phyloP scores from a whole-genome alignment of 2,888 invertebrate genomes.

The Sipunculus nudus region DNA sequence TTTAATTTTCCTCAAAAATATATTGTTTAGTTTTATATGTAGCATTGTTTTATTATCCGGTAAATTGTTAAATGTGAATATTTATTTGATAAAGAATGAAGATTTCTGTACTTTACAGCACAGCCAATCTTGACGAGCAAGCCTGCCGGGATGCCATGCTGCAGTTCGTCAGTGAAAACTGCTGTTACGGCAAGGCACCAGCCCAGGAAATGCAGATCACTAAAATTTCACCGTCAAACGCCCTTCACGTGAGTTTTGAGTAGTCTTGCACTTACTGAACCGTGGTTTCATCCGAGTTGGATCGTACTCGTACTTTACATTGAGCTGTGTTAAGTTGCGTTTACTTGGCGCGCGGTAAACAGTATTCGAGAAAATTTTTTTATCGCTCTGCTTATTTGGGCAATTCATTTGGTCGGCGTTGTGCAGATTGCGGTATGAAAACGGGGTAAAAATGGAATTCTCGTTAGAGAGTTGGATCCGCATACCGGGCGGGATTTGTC shows the following conservation, averaged over 20 bases:
- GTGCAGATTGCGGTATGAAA: too few species aligned
- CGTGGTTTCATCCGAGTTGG: neutral
- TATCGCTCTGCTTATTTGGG: too few species aligned
- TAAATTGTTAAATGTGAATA: too few species aligned
- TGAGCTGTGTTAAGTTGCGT: neutral
- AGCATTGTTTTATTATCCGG: too few species aligned
- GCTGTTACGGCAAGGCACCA: conserved; percentile 69
- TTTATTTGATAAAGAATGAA: neutral
- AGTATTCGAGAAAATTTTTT: too few species aligned
- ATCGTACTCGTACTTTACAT: neutral
- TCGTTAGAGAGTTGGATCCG: too few species aligned
- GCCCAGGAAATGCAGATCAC: conserved; percentile 68
- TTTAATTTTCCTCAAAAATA: too few species aligned
- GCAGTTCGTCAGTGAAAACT: conserved; percentile 65
- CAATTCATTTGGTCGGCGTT: too few species aligned
- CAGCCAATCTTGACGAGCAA: conserved; percentile 9
- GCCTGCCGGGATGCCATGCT: conserved; percentile 66
- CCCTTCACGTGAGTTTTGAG: conserved; percentile 67
- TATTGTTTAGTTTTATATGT: too few species aligned
- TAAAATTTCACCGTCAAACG: conserved; percentile 66
- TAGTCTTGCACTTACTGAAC: neutral
- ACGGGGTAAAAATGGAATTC: too few species aligned
- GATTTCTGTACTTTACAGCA: conserved; percentile 1
- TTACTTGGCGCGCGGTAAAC: neutral
- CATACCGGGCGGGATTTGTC: too few species aligned